Conservation (phyloP, 2,113 vertebrate genomes). For the Psittacula cyanocephala region DNA sequence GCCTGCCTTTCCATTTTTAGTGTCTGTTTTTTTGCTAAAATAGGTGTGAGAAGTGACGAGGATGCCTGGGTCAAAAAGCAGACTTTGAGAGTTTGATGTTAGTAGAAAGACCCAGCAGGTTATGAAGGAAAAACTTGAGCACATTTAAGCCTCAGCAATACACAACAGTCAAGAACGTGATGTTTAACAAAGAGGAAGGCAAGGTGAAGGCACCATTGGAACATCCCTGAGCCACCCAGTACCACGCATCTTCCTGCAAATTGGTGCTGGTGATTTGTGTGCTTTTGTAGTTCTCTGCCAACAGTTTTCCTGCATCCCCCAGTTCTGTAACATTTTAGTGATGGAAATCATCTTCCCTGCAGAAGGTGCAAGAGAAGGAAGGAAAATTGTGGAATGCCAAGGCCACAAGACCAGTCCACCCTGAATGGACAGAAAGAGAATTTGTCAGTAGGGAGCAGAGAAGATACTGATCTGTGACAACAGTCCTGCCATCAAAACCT, state of each 20-base stretch:
- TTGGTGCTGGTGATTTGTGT: background rate
- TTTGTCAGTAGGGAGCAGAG: background rate
- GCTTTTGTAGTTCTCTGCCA: background rate
- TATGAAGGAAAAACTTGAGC: background rate
- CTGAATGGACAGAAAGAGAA: too few relatives aligned
- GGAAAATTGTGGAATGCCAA: background rate
- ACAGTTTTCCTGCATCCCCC: background rate
- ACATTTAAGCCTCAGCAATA: background rate
- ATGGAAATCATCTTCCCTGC: background rate
- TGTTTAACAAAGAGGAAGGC: background rate
- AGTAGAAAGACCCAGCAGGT: background rate
- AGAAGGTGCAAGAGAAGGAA: background rate
- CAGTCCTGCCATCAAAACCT: background rate
- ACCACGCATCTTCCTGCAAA: background rate
- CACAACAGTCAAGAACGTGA: background rate
- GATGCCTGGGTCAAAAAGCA: background rate
- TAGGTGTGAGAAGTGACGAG: background rate
- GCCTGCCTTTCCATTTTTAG: background rate
- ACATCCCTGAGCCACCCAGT: background rate
- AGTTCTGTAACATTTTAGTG: fast-evolving
- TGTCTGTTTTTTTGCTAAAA: background rate
- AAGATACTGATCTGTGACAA: background rate
- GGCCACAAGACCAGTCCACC: background rate
- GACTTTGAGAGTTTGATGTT: background rate
- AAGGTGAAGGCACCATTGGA: background rate